Evolutionary conservation across 2,888 invertebrate genomes (phyloP), one percentile per base, ranked within the genome.

Genomic region (Drosophila colorata): DNA sequence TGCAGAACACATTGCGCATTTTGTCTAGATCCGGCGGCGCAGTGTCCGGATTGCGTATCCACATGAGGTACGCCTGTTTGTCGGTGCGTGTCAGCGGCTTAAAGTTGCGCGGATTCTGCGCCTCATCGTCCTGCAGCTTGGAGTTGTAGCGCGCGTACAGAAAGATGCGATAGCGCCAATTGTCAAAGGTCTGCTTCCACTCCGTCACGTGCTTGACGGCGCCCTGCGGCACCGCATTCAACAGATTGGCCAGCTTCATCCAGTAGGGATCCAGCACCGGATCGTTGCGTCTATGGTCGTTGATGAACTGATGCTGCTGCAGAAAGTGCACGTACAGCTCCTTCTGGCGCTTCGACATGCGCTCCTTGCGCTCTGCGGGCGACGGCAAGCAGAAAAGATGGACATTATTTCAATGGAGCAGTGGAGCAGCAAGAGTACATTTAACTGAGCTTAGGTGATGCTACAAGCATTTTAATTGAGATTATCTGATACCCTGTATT

Each of bases 1-100:
- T 90, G 59, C 89, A 84, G 58, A 90, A 90, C n/a, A 90, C 90
- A 67, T 90, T 90, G n/a, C 90, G 90, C 91, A 90, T 91, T 73
- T 91, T 90, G 41, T 90, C 90, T 1, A 91, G 72, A 48, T 90
- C 90, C 1, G 90, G 90, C 1, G 91, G 90, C 67, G 90, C 90
- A 8, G 91, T 90, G 63, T 90, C 90, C 25, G 90, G 89, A 74
- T 91, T 90, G 4, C 89, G 87, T 71, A 90, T 90, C 90, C 90
- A 90, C 78, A 90, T 87, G n/a, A 83, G 85, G 43, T 90, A 90
- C 46, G 90, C 90, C 56, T 91, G 88, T 41, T 91, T 91, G 20
- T 90, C 90, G 53, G 90, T 90, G 33, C 88, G 78, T 40, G 90
- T 91, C 31, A 90, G 71, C n/a, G 91, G 91, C 57, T 90, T 90